Conservation (phyloP, 2,888 invertebrate genomes). For the Drosophila imparisetae region DNA sequence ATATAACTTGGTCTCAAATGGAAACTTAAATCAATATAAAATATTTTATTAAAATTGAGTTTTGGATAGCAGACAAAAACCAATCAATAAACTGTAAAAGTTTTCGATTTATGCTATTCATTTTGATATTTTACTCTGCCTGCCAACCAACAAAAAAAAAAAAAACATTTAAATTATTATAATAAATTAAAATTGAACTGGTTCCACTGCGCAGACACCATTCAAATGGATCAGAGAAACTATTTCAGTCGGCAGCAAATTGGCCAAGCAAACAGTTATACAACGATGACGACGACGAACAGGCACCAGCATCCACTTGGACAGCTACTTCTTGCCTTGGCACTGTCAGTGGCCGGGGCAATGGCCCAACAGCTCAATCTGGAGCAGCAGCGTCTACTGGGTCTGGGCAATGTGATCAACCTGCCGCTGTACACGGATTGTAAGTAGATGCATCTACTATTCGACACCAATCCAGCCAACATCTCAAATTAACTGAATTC, state of each 20-base stretch:
- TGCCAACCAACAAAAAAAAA: neutral
- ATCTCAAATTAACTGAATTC: neutral
- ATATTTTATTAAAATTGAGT: neutral
- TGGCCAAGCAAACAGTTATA: conserved; percentile 45
- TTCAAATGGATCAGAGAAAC: conserved; percentile 36
- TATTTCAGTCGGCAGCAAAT: conserved; percentile 48
- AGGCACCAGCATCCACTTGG: neutral
- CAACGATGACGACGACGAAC: conserved; percentile 30
- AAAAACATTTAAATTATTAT: neutral
- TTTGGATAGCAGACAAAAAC: neutral
- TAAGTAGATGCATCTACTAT: conserved; percentile 47
- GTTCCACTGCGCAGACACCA: conserved; percentile 43
- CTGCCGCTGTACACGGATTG: conserved; percentile 74
- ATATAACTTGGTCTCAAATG: neutral
- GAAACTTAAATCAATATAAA: neutral
- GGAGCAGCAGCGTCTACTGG: conserved; percentile 57
- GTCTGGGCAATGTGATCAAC: conserved; percentile 70
- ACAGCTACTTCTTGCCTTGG: conserved; percentile 14
- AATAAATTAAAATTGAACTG: neutral
- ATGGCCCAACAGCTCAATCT: conserved; percentile 19
- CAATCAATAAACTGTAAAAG: no score
- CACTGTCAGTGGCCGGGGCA: conserved; percentile 7
- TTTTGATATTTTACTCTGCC: no score
- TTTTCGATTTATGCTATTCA: no score
- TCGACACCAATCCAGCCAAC: neutral